Conservation (phyloP, 2,797 vertebrate genomes). For the Mycteria americana region DNA sequence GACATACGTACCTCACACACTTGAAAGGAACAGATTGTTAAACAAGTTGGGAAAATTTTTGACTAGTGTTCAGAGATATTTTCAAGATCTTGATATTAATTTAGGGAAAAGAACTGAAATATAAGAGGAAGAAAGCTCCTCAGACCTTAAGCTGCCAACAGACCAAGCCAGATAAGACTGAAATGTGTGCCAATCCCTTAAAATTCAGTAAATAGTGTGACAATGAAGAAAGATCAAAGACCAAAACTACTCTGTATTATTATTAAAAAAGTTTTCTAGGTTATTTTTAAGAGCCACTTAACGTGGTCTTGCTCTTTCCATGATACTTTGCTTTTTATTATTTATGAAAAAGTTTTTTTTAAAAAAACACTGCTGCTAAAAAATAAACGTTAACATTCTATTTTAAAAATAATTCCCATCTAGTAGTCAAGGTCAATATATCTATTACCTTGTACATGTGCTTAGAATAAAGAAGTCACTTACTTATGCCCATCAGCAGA, state of each 20-base stretch:
- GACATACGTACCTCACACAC: neutral
- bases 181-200: neutral
- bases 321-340: neutral
- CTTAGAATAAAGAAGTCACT: conserved; percentile 50
- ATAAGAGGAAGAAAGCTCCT: neutral
- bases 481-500: conserved; percentile 76
- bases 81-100: neutral
- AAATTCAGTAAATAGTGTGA: neutral
- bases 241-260: neutral
- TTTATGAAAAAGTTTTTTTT: neutral
- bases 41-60: neutral
- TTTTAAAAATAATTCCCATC: neutral
- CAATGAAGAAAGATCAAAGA: neutral
- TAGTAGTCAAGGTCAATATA: neutral
- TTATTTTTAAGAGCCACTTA: neutral
- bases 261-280: neutral
- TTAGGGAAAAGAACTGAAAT: neutral
- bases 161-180: neutral
- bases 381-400: neutral
- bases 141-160: neutral
- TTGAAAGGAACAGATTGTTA: neutral
- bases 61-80: neutral
- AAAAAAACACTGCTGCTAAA: neutral
- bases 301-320: neutral
- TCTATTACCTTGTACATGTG: neutral